Evolutionary conservation across 1,140 invertebrate species (phyloP), one percentile per base, ranked within the genome.

Genomic region (Drosophila tropicalis): DNA sequence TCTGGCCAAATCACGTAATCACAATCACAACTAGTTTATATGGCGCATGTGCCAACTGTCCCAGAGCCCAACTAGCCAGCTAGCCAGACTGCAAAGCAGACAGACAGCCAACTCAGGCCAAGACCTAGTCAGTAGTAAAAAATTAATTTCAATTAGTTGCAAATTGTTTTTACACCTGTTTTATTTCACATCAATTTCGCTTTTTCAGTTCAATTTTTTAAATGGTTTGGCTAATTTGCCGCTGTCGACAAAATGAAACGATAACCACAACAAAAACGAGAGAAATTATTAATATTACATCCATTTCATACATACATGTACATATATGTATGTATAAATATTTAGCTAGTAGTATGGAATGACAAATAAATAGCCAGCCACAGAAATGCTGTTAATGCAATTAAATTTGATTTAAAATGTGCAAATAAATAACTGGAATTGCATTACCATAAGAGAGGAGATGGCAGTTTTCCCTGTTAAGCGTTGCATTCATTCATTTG

Each of bases 1-100:
- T 80, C 61, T 75, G 84, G 84, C 84, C 84, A 87, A 87, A 87
- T 87, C 84, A 87, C 84, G 84, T 89, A 89, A 87, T 89, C 84
- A 77, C 58, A 89, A 87, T 89, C 84, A 77, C 58, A 76, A 83
- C 79, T 79, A 89, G 84, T 87, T 87, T 89, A 87, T 89, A 87
- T 87, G 58, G 83, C 83, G 82, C 82, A 86, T 87, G 83, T 87
- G 84, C 83, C 84, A 89, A 72, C 77, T 79, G 69, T 79, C 67
- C 41, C 55, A 62, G 60, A 78, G 69, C 51, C 67, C 36, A 66
- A 76, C 67, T 56, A 63, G 54, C 17, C 17, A 17, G 15, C 9
- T 5, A 22, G 15, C 5, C 57, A 63, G 54, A 12, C 17, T n/a
- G 22, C 9, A n/a, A n/a, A n/a, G n/a, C n/a, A n/a, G n/a, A n/a